Evolutionary conservation across 2,113 vertebrate genomes (phyloP), one percentile per base, ranked within the genome.

Genomic region (Colinus virginianus): DNA sequence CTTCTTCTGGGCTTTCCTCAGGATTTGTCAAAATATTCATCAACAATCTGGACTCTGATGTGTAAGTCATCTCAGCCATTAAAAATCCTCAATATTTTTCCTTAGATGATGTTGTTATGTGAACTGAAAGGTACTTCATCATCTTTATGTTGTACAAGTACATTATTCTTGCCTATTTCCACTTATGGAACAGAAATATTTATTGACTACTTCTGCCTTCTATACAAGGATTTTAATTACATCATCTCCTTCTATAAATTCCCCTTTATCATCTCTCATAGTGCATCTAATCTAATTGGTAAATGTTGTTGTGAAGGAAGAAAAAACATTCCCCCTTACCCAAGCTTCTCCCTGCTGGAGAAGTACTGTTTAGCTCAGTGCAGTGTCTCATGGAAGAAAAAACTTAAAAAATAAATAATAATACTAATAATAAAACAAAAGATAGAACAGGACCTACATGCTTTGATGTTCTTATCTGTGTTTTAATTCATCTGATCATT

Each of bases 121-220:
- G 14, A 18, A 36, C n/a, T 74, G 42, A 83, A 91, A 83, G n/a
- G 21, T 88, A 25, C 20, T 94, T 87, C 42, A 77, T 90, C 40
- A 62, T 32, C 63, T 69, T 70, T 46, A 49, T 21, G 15, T 70
- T 80, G 11, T n/a, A 22, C 18, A 72, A 82, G 17, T 36, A 42
- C 38, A 26, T 88, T 75, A 75, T 64, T 93, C 67, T 93, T 46
- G 13, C 36, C 43, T 94, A 38, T 91, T 91, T 86, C 46, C 10
- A 75, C 12, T 67, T 86, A 75, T n/a, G 48, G 56, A 75, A 84
- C n/a, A 86, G 71, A 86, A 84, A 86, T 90, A 88, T 90, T 88
- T 95, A 78, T 61, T 75, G 79, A n/a, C 42, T 80, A 9, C 21
- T 56, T 78, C 74, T 92, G 58, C n/a, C 87, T 91, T 90, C 45